A percentile compares a stretch with the other conserved stretches of the same genome.
Evolutionary conservation across 2,888 invertebrate species (phyloP).

Genomic region (Andrena bicolor): DNA sequence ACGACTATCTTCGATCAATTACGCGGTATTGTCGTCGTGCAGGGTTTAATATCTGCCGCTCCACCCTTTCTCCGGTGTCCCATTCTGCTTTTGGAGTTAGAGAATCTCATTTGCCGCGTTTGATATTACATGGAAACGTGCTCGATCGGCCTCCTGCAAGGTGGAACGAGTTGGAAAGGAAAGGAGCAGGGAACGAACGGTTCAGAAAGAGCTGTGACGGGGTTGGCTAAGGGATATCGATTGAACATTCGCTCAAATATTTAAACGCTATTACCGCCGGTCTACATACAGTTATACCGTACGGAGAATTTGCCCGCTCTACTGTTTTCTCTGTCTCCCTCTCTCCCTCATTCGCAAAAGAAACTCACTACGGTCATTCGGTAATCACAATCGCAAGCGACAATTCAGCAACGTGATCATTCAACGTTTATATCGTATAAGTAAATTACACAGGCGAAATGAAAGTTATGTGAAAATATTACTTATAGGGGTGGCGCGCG

Average conservation of each 20-base stretch:
- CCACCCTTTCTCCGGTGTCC: slow-evolving; percentile 39
- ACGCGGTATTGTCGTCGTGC: slow-evolving; percentile 49
- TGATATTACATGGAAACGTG: slow-evolving; percentile 81
- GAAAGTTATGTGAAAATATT: neutral
- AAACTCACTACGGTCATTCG: slow-evolving; percentile 32
- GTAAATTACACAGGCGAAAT: neutral
- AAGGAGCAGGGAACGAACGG: slow-evolving; percentile 56
- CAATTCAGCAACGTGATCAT: slow-evolving; percentile 1
- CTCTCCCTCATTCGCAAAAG: slow-evolving; percentile 40
- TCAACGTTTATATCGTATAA: neutral
- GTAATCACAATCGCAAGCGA: slow-evolving; percentile 14
- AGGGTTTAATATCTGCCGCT: slow-evolving; percentile 56
- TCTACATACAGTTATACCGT: slow-evolving; percentile 74
- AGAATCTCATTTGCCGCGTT: slow-evolving; percentile 79
- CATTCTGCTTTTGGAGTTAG: slow-evolving; percentile 67
- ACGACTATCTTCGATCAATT: slow-evolving; percentile 60
- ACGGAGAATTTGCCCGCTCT: slow-evolving; percentile 53
- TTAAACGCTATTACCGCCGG: slow-evolving; percentile 82
- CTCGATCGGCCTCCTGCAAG: slow-evolving; percentile 62
- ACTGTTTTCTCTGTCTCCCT: slow-evolving; percentile 2
- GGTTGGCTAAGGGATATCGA: slow-evolving; percentile 78
- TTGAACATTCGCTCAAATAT: slow-evolving; percentile 83
- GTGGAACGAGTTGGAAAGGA: slow-evolving; percentile 71
- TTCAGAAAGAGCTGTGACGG: slow-evolving; percentile 64
- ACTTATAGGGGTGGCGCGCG: neutral